These are phyloP conservation scores for Mizuhopecten yessoensis DNA, from an alignment of 1,140 invertebrate species.

Conservation along the genomic window DNA sequence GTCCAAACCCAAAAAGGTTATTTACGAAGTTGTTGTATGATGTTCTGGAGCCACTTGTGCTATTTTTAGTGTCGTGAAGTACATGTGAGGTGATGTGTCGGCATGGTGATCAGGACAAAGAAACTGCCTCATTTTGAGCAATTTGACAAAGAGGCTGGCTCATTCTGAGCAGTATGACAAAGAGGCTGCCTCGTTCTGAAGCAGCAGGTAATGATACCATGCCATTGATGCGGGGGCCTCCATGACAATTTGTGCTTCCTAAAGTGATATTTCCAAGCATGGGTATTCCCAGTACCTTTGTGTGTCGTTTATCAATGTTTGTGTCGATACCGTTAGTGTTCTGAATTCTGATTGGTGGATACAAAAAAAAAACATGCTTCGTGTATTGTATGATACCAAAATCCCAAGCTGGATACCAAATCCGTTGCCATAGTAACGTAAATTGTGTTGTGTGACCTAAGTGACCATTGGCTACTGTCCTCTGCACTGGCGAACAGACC, in stretches of 20 bases:
- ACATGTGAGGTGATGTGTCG: not conserved
- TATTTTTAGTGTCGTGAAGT: constrained; percentile 46
- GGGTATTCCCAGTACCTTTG: constrained; percentile 3
- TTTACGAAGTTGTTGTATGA: constrained; percentile 82
- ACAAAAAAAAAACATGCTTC: not conserved
- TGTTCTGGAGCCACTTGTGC: not conserved
- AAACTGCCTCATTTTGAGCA: not conserved
- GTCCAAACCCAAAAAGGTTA: constrained; percentile 81
- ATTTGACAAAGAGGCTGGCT: not conserved
- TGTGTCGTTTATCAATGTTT: not conserved
- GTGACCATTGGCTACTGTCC: not conserved
- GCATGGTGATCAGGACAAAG: constrained; percentile 16
- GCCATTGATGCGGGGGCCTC: not conserved
- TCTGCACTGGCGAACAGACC: no score
- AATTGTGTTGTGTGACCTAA: not conserved
- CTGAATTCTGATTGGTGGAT: not conserved
- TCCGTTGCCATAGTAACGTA: not conserved
- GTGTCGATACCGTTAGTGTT: not conserved
- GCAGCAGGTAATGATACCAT: not conserved
- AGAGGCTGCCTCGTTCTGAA: constrained; percentile 24
- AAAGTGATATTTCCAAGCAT: constrained; percentile 33
- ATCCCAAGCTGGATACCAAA: constrained; percentile 26
- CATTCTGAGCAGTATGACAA: not conserved
- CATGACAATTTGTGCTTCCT: not conserved
- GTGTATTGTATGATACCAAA: not conserved